A percentile compares a stretch with the other conserved stretches of the same genome.
phyloP scores from a whole-genome alignment of 1,140 invertebrate species.

The Hydropsyche tenuis region DNA sequence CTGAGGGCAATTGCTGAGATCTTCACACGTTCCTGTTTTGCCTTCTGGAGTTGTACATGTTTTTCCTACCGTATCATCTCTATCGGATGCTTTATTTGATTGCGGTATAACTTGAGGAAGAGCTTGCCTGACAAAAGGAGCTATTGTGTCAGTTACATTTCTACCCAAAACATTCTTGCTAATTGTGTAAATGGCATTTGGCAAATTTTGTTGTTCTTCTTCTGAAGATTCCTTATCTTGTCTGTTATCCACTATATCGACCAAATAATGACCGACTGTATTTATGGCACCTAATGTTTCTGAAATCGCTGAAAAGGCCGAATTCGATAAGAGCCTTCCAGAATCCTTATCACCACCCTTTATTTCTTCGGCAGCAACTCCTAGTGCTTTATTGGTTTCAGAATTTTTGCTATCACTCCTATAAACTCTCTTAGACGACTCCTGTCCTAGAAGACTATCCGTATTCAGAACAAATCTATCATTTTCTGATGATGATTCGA shows the following conservation, averaged over 20 bases:
- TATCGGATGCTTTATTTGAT: slow-evolving; percentile 46
- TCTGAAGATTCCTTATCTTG: slow-evolving; percentile 58
- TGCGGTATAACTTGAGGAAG: slow-evolving; percentile 63
- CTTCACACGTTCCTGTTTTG: slow-evolving; percentile 80
- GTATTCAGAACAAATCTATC: slow-evolving; percentile 34
- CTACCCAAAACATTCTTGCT: slow-evolving; percentile 81
- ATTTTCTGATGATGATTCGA: not conserved
- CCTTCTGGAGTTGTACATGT: slow-evolving; percentile 83
- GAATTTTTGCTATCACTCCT: slow-evolving; percentile 37
- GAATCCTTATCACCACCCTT: slow-evolving; percentile 50
- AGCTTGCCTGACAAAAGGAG: slow-evolving; percentile 73
- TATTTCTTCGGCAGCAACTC: slow-evolving; percentile 53
- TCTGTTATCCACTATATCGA: slow-evolving; percentile 73
- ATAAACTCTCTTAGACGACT: slow-evolving; percentile 13
- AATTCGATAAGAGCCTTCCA: slow-evolving; percentile 63
- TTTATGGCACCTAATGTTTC: slow-evolving; percentile 79
- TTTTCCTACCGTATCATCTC: slow-evolving; percentile 50
- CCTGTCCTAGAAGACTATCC: slow-evolving; percentile 35
- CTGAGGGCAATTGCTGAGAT: slow-evolving; percentile 87
- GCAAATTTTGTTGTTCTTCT: slow-evolving; percentile 59
- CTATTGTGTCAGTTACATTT: slow-evolving; percentile 80
- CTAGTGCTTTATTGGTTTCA: slow-evolving; percentile 48
- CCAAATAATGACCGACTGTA: slow-evolving; percentile 81
- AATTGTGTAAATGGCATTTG: slow-evolving; percentile 77
- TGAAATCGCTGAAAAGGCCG: slow-evolving; percentile 69